phyloP scores from a whole-genome alignment of 2,113 vertebrate genomes.

The Lates calcarifer region DNA sequence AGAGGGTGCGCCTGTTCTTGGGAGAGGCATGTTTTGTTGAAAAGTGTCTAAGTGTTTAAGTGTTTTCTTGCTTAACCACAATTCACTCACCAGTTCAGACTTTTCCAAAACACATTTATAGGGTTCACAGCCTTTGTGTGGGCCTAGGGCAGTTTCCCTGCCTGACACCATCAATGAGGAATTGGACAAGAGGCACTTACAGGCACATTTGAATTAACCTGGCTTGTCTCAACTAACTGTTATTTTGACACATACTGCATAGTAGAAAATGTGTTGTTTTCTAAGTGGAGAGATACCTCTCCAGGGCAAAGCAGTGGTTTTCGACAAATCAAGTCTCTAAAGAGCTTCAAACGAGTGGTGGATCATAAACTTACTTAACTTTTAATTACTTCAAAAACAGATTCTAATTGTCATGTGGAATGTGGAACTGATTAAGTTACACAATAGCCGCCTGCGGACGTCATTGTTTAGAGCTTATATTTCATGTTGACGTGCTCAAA shows the following conservation, averaged over 20 bases:
- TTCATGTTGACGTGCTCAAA: conserved; percentile 38
- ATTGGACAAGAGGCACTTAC: conserved; percentile 49
- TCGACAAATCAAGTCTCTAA: conserved; percentile 10
- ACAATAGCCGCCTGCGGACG: not conserved
- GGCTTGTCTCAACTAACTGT: conserved; percentile 32
- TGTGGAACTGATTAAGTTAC: conserved; percentile 16
- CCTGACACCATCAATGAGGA: conserved; percentile 45
- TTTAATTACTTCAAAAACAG: conserved; percentile 25
- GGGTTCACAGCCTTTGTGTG: conserved; percentile 37
- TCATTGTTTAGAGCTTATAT: conserved; percentile 17
- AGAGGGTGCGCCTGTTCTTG: conserved; percentile 21
- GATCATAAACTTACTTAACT: conserved; percentile 1
- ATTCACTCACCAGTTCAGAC: conserved; percentile 60
- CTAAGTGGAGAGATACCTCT: conserved; percentile 14
- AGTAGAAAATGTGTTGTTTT: conserved; percentile 21
- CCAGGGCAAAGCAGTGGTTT: conserved; percentile 16
- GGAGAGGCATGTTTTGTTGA: conserved; percentile 51
- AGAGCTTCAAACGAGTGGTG: not conserved
- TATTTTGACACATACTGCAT: conserved; percentile 36
- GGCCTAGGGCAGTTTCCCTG: conserved; percentile 51
- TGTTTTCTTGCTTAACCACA: conserved; percentile 66
- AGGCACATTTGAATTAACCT: conserved; percentile 47
- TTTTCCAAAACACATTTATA: conserved; percentile 71
- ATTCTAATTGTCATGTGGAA: conserved; percentile 38
- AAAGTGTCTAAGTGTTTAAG: conserved; percentile 43